Evolutionary conservation across 2,888 invertebrate genomes (phyloP), one percentile per base, ranked within the genome.

Genomic region (Luperina testacea): DNA sequence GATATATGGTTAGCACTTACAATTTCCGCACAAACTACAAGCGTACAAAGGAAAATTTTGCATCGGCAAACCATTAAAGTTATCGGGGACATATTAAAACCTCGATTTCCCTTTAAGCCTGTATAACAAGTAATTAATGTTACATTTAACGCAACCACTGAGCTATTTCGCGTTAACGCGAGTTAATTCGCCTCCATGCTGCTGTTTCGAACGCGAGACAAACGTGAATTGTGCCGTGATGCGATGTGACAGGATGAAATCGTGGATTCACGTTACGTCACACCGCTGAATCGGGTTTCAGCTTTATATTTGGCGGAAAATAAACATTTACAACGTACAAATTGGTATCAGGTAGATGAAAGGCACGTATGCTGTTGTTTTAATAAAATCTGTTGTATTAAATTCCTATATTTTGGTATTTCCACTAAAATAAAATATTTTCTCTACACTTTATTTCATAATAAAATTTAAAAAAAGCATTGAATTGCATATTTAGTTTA

Each of bases 111-210:
- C 79, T 81, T 83, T 82, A 83, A 84, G 82, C 82, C 76, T 82
- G 70, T 87, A 83, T 78, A 86, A 84, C 85, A 86, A 80, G 85
- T 88, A 89, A 91, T 91, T 87, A 87, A 87, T 90, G 89, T 81
- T 82, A 86, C 85, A 87, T 86, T 87, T 81, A 77, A 84, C 84
- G 82, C 77, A 67, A 75, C 77, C 78, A 79, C 75, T 87, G 86
- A 87, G 83, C 88, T 82, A 85, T 80, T 82, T 81, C 75, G 74
- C 67, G 81, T 82, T 81, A 81, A 82, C 80, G 84, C 80, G 78
- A 82, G 82, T 89, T 88, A 90, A 91, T 88, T 88, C 84, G 81
- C 80, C 51, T 75, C 76, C 74, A 70, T 68, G 67, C 72, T 72
- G 59, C 63, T 72, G 64, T 74, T 75, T 75, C 57, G 65, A 75